These are phyloP conservation scores for Umimayanthus kanabou DNA, from an alignment of 92 coral and sea anemone genomes.

Conservation along the genomic window DNA sequence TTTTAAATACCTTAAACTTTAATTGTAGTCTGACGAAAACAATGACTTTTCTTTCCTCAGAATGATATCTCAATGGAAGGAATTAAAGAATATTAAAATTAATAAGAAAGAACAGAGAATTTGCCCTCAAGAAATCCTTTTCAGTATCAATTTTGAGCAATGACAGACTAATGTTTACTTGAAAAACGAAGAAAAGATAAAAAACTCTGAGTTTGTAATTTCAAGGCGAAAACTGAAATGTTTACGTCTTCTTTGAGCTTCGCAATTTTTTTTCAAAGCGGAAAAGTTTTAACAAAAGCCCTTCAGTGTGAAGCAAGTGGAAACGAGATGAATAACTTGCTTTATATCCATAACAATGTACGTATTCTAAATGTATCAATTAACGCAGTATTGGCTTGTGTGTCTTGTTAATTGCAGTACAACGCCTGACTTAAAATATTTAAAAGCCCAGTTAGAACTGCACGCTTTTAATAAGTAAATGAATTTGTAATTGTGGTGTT, in stretches of 20 bases:
- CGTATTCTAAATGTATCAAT: neutral
- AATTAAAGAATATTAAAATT: too few species aligned
- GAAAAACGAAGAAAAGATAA: neutral
- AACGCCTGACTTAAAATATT: too few species aligned
- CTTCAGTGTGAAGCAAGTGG: neutral
- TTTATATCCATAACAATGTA: neutral
- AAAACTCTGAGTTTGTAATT: neutral
- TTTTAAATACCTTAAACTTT: neutral
- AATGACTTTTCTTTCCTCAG: too few species aligned
- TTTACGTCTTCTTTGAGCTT: neutral
- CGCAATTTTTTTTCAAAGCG: neutral
- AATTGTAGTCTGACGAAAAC: neutral
- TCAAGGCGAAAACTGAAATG: too few species aligned
- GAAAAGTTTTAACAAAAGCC: too few species aligned
- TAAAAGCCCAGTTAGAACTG: neutral
- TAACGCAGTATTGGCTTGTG: neutral
- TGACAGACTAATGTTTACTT: neutral
- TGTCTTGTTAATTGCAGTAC: neutral
- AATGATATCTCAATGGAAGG: too few species aligned
- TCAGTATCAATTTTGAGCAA: neutral
- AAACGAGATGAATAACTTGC: neutral
- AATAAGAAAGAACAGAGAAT: neutral
- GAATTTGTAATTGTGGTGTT: neutral
- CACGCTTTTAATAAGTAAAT: neutral
- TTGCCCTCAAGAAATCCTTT: neutral